Conservation (phyloP, 2,888 invertebrate genomes). For the Dolichomitus sp. region DNA sequence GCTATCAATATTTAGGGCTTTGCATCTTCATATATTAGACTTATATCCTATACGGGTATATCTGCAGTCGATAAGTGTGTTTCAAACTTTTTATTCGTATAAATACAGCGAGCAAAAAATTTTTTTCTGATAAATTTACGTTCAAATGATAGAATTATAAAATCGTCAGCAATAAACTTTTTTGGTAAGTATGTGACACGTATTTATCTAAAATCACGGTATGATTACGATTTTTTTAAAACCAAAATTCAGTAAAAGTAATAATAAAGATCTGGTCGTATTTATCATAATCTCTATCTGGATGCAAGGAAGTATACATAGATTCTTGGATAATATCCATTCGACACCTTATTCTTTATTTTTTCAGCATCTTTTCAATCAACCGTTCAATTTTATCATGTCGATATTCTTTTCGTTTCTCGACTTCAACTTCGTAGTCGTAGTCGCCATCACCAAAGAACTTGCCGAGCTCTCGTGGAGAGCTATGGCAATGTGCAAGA, state of each 20-base stretch:
- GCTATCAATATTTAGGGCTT: not conserved
- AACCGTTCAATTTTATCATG: not conserved
- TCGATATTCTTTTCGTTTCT: conserved; percentile 17
- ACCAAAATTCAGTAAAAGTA: too few relatives aligned
- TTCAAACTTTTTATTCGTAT: not conserved
- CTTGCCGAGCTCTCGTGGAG: conserved; percentile 67
- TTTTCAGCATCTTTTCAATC: conserved; percentile 20
- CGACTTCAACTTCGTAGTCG: conserved; percentile 58
- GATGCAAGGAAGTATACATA: not conserved
- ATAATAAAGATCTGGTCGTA: too few relatives aligned
- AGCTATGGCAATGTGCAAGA: conserved; percentile 67
- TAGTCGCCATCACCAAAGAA: conserved; percentile 71
- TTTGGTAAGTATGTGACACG: too few relatives aligned
- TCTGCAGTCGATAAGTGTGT: not conserved
- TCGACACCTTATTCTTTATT: not conserved
- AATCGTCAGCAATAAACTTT: too few relatives aligned
- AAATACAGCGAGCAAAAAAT: not conserved
- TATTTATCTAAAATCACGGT: too few relatives aligned
- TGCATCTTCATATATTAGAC: not conserved
- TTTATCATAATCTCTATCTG: too few relatives aligned
- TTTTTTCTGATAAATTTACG: not conserved
- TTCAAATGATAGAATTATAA: too few relatives aligned
- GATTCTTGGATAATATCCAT: not conserved
- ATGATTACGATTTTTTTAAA: too few relatives aligned
- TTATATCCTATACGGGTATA: not conserved